A percentile compares a stretch with the other conserved stretches of the same genome.
Conservation (phyloP, 2,888 invertebrate species). For the Piscicola geometra region DNA sequence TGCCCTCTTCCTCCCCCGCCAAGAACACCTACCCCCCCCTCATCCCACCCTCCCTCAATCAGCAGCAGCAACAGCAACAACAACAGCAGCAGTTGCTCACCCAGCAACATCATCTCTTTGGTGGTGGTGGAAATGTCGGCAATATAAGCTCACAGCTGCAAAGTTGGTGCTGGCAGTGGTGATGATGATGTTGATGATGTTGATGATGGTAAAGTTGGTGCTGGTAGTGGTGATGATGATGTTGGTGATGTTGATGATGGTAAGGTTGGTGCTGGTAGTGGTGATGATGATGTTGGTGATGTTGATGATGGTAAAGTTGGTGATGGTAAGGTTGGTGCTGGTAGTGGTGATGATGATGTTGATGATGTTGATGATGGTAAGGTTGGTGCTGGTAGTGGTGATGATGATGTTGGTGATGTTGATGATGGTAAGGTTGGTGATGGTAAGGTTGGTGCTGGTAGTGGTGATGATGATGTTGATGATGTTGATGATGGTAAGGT, state of each 20-base stretch:
- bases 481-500: not conserved
- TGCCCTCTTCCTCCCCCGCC: not conserved
- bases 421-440: too few relatives aligned
- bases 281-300: too few relatives aligned
- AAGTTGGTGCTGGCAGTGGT: not conserved
- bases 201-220: conserved; percentile 1
- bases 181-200: not conserved
- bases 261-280: too few relatives aligned
- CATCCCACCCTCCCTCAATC: not conserved
- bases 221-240: not conserved
- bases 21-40: not conserved
- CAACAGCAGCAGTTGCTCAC: conserved; percentile 1
- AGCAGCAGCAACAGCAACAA: not conserved
- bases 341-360: too few relatives aligned
- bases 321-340: too few relatives aligned
- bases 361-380: too few relatives aligned
- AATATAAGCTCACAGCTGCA: not conserved
- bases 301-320: too few relatives aligned
- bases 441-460: not conserved
- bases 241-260: not conserved
- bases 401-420: too few relatives aligned
- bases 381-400: too few relatives aligned
- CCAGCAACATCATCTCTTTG: not conserved
- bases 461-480: not conserved
- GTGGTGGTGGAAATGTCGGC: not conserved